These are phyloP conservation scores for Callithrix jacchus DNA, from an alignment of 2,113 vertebrate genomes.

Conservation along the genomic window DNA sequence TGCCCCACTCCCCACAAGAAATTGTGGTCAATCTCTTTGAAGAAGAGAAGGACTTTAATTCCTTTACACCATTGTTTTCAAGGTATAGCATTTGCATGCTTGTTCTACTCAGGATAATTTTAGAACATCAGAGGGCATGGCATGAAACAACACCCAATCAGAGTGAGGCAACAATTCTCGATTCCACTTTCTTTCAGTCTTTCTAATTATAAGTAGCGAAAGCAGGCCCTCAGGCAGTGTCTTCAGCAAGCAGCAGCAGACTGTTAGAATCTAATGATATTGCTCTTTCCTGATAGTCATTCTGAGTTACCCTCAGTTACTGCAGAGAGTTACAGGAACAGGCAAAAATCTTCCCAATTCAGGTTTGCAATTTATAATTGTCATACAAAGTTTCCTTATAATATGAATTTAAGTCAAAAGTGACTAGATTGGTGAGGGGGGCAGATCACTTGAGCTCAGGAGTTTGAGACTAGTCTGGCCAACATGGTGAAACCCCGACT, in stretches of 20 bases:
- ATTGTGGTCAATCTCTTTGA: not conserved
- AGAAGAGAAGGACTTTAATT: not conserved
- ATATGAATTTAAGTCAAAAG: not conserved
- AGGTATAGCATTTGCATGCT: too few species aligned
- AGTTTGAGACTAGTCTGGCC: too few species aligned
- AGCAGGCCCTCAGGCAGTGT: not conserved
- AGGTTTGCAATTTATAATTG: not conserved
- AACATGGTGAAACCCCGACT: too few species aligned
- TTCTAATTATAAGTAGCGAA: not conserved
- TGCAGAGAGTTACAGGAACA: not conserved
- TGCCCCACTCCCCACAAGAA: not conserved
- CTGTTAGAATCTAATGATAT: not conserved
- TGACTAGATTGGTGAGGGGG: not conserved
- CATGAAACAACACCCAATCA: not conserved
- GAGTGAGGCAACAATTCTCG: not conserved
- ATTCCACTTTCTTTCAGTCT: not conserved
- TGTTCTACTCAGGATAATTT: not conserved
- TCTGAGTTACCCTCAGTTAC: not conserved
- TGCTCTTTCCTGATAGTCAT: not conserved
- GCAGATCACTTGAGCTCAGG: too few species aligned
- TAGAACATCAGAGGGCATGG: not conserved
- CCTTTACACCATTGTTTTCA: not conserved
- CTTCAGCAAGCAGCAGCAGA: not conserved
- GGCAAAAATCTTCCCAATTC: not conserved
- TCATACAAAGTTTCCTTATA: not conserved